Base-by-base conservation (phyloP, 2,888 invertebrate genomes). In the Synanthedon tipuliformis region DNA sequence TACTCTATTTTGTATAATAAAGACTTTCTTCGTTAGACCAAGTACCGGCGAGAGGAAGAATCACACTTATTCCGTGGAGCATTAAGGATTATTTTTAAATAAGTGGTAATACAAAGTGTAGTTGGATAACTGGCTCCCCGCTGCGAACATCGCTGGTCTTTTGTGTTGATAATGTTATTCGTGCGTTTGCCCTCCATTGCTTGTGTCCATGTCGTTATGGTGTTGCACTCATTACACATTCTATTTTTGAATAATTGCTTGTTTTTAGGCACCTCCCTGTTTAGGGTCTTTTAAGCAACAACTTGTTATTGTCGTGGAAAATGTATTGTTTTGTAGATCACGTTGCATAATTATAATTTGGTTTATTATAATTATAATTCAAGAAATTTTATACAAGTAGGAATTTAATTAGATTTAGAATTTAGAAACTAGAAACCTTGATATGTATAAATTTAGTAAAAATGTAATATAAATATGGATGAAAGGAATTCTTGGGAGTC, bases 41-140 rank as follows among this genome's bases (percentile, higher is more conserved):
- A 13, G 13, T 41, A 40, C 41, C 41, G 18, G 12, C 45, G 63
- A 56, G 0, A 34, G 34, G 34, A 34, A 34, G 8, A 34, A 34
- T 58, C 60, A 57, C 27, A 50, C 53, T 58, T 58, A 61, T 57
- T 54, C 4, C 3, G 0, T 13, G 27, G n/a, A 5, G 0, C 0
- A 0, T 51, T 60, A 67, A 52, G 52, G 60, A 51, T 40, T 27
- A 51, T 52, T 52, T 54, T 59, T 3, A 40, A 48, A 18, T 53
- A 53, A 12, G 61, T 56, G 56, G 57, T 56, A 15, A 12, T 16
- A 48, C 45, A 41, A 12, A 27, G 41, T 52, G 54, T 52, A 13
- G 12, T 49, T 15, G 50, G 63, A 63, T 74, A 77, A 77, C 73
- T 66, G 73, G 78, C 80, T 64, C 73, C 79, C 78, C 73, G 78